Evolutionary conservation across 2,797 vertebrate genomes (phyloP).

Genomic region (Sebastes itinus): DNA sequence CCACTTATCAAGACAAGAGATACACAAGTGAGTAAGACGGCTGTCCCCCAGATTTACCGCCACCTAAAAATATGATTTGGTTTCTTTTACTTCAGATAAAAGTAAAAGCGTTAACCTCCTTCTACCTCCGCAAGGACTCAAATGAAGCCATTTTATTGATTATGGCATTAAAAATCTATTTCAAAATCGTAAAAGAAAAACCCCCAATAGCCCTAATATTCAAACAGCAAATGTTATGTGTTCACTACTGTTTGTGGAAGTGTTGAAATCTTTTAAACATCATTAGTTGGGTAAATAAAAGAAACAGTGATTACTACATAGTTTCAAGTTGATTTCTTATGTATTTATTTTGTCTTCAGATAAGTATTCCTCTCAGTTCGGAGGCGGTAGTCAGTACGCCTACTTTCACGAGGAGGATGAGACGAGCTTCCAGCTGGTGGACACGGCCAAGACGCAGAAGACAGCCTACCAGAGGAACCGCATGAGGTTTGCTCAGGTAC

Average conservation of each 20-base stretch:
- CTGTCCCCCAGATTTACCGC: not conserved
- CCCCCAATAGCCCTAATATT: not conserved
- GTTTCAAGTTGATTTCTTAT: not conserved
- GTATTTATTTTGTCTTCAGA: constrained; percentile 76
- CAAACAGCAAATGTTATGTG: not conserved
- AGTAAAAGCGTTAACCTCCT: too few relatives aligned
- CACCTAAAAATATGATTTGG: too few relatives aligned
- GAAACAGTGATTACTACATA: not conserved
- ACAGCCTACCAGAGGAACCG: constrained; percentile 98
- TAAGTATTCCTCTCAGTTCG: constrained; percentile 98
- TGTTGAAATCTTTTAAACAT: not conserved
- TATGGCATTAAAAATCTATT: too few relatives aligned
- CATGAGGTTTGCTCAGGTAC: constrained; percentile 97
- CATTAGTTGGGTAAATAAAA: not conserved
- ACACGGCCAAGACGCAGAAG: constrained; percentile 96
- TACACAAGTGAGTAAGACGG: constrained; percentile 91
- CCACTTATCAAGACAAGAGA: constrained; percentile 98
- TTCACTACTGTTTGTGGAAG: not conserved
- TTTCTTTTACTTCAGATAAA: not conserved
- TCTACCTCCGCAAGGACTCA: too few relatives aligned
- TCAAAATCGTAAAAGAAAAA: too few relatives aligned
- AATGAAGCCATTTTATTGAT: too few relatives aligned
- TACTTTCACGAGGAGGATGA: constrained; percentile 99
- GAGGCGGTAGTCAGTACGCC: constrained; percentile 96
- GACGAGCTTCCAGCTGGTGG: constrained; percentile 97